Evolutionary conservation across 2,888 invertebrate species (phyloP).

Genomic region (Callimorpha dominula): DNA sequence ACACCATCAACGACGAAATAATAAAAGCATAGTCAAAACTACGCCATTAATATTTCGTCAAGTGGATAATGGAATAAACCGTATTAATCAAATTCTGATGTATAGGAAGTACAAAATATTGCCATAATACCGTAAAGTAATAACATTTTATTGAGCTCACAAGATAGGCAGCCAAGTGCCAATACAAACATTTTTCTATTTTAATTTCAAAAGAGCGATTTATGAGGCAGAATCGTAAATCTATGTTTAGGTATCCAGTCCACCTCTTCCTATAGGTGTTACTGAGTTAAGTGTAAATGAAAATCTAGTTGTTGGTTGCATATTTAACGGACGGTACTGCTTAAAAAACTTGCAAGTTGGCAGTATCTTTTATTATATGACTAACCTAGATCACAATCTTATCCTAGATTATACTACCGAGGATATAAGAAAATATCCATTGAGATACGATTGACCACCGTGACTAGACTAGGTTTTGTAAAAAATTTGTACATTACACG

Average conservation of each 20-base stretch:
- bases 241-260: background rate
- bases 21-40: background rate
- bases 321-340: too few relatives aligned
- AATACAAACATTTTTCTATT: constrained; percentile 26
- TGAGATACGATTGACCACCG: too few relatives aligned
- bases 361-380: too few relatives aligned
- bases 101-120: background rate
- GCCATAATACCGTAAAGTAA: constrained; percentile 16
- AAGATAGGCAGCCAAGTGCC: constrained; percentile 17
- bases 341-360: too few relatives aligned
- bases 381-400: too few relatives aligned
- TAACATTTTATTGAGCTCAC: constrained; percentile 13
- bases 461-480: too few relatives aligned
- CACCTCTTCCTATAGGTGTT: constrained; percentile 3
- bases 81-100: background rate
- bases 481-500: too few relatives aligned
- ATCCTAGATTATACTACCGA: too few relatives aligned
- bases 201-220: constrained; percentile 16
- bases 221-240: constrained; percentile 12
- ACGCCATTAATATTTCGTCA: background rate
- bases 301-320: background rate
- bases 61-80: constrained; percentile 5
- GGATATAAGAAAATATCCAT: too few relatives aligned
- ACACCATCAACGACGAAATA: background rate
- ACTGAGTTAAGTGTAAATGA: background rate